phyloP scores from a whole-genome alignment of 2,888 invertebrate species.

The Lasius platythorax region DNA sequence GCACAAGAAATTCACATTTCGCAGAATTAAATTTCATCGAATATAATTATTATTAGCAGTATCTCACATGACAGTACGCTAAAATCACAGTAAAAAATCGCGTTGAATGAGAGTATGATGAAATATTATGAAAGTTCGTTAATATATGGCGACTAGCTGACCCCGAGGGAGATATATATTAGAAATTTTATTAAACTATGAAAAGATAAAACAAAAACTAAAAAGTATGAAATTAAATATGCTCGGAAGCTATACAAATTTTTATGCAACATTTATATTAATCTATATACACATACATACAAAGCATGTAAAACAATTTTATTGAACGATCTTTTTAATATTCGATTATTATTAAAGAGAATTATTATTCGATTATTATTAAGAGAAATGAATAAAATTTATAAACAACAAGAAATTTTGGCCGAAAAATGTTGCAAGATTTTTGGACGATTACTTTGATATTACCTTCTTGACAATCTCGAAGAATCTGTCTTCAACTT shows the following conservation, averaged over 20 bases:
- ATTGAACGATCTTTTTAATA: neutral
- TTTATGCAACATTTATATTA: neutral
- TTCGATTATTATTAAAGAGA: neutral
- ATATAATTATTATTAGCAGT: constrained; percentile 24
- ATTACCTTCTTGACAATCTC: constrained; percentile 77
- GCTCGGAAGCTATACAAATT: neutral
- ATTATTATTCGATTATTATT: neutral
- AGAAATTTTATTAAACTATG: constrained; percentile 34
- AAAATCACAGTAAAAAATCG: constrained; percentile 44
- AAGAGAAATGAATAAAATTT: neutral
- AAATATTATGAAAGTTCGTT: constrained; percentile 36
- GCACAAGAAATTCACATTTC: neutral
- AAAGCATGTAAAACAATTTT: neutral
- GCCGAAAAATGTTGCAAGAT: neutral
- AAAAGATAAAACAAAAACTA: constrained; percentile 15
- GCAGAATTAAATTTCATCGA: neutral
- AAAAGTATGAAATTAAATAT: constrained; percentile 3
- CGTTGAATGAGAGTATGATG: constrained; percentile 34
- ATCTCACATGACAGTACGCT: neutral
- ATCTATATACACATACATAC: neutral
- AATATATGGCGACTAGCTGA: constrained; percentile 32
- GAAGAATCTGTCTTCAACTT: constrained; percentile 79
- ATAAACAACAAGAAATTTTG: neutral
- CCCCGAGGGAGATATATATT: constrained; percentile 16
- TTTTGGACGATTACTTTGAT: neutral